Evolutionary conservation across 2,888 invertebrate genomes (phyloP), one percentile per base, ranked within the genome.

Genomic region (Petrolisthes cinctipes): DNA sequence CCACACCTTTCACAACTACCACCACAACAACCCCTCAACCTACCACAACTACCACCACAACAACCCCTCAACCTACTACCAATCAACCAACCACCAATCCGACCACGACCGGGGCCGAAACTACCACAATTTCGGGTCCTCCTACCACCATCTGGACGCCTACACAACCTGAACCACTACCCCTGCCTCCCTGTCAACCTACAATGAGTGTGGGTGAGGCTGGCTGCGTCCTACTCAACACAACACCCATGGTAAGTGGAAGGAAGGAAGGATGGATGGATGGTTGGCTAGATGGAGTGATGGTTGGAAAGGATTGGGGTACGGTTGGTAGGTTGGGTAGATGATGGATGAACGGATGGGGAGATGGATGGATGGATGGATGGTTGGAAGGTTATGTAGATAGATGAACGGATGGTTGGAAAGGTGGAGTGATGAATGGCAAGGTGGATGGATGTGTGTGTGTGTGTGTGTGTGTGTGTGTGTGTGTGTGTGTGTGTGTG

Each of bases 401-500:
- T 14, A 1, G 20, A 54, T 14, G 17, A 66, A 66, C 11, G 66
- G 78, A n/a, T 7, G 37, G 76, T 23, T n/a, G 37, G 76, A 76
- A 7, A 76, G 5, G 76, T 11, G 37, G 51, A 9, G 37, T 14
- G 37, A 37, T 37, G 37, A 37, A 37, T 37, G 0, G 37, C 37
- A 37, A 51, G 23, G 75, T 75, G 75, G 23, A 51, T 75, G 75
- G 23, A 51, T 75, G 75, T 73, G 73, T 73, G 73, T 20, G 73
- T 73, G 73, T 20, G 73, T 73, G 73, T 20, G 73, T 73, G 73
- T 20, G 73, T 73, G 73, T 73, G 73, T 73, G 73, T 73, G 73
- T 73, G 73, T 73, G 73, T 73, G 73, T 73, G 73, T 73, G 73
- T 73, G 73, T 20, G 73, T 20, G 23, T 73, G 73, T 73, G 73